Evolutionary conservation across 2,797 vertebrate species (phyloP).

Genomic region (Acipenser oxyrinchus): DNA sequence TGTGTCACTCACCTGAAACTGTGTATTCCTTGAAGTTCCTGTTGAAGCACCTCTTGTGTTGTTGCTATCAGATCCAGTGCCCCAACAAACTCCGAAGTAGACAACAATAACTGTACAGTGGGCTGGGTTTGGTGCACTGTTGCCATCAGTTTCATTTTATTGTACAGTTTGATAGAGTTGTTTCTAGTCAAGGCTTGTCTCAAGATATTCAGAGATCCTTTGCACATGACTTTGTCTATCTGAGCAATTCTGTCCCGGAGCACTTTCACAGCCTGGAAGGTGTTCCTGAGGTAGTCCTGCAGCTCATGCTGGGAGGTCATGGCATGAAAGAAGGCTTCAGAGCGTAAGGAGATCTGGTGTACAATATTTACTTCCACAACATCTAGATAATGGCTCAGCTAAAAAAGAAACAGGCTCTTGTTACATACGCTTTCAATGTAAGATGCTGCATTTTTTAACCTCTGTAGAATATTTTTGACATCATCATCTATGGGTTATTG

Average conservation of each 20-base stretch:
- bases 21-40: slow-evolving; percentile 92
- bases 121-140: slow-evolving; percentile 97
- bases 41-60: slow-evolving; percentile 94
- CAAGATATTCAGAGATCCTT: slow-evolving; percentile 78
- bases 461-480: slow-evolving; percentile 11
- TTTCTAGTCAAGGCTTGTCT: slow-evolving; percentile 74
- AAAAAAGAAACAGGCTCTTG: background rate
- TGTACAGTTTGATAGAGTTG: slow-evolving; percentile 84
- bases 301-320: slow-evolving; percentile 97
- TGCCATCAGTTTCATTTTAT: slow-evolving; percentile 94
- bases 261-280: slow-evolving; percentile 77
- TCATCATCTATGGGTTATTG: too few relatives aligned
- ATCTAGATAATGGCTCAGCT: slow-evolving; percentile 97
- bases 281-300: slow-evolving; percentile 90
- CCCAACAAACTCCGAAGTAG: slow-evolving; percentile 90
- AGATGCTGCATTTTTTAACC: background rate
- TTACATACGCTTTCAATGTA: background rate
- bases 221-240: slow-evolving; percentile 85
- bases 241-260: slow-evolving; percentile 79
- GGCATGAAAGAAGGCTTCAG: slow-evolving; percentile 95
- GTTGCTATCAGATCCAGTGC: slow-evolving; percentile 95
- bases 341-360: slow-evolving; percentile 94
- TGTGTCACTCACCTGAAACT: slow-evolving; percentile 71
- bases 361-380: slow-evolving; percentile 98
- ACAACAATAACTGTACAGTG: slow-evolving; percentile 90